Evolutionary conservation across 2,888 invertebrate species (phyloP).

Genomic region (Cistogaster globosa): DNA sequence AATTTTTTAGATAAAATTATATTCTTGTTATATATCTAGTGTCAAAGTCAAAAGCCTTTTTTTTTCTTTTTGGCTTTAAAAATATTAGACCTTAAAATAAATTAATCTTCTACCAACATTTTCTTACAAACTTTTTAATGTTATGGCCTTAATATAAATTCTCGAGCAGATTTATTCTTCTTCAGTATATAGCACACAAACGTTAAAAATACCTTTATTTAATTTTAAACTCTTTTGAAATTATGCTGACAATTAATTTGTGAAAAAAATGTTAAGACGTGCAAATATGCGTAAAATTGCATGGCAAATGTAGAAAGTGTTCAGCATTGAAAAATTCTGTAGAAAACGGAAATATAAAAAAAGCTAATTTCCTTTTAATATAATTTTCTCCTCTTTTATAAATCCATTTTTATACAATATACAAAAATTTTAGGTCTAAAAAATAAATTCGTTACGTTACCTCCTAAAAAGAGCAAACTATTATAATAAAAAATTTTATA

Average conservation of each 20-base stretch:
- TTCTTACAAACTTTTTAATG: not conserved
- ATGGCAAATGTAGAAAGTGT: not conserved
- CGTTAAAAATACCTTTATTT: not conserved
- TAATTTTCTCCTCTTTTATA: not conserved
- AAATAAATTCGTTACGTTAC: too few species aligned
- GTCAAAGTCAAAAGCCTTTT: too few species aligned
- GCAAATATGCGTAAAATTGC: conserved; percentile 42
- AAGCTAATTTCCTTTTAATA: conserved; percentile 13
- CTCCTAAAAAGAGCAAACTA: too few species aligned
- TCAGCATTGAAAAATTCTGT: too few species aligned
- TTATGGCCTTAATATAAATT: conserved; percentile 40
- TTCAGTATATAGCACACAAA: not conserved
- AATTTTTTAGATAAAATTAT: conserved; percentile 1
- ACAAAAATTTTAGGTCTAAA: too few species aligned
- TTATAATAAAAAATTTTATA: too few species aligned
- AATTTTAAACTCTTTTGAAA: conserved; percentile 32
- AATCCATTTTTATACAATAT: too few species aligned
- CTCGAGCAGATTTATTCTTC: not conserved
- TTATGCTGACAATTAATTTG: conserved; percentile 32
- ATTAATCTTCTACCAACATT: conserved; percentile 2
- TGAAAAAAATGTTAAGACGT: conserved; percentile 28
- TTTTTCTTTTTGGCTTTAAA: not conserved
- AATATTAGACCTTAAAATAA: conserved; percentile 21
- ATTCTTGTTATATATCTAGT: too few species aligned
- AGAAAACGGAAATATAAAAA: conserved; percentile 14